Evolutionary conservation across 2,888 invertebrate genomes (phyloP).

Genomic region (Ophioninae sp.): DNA sequence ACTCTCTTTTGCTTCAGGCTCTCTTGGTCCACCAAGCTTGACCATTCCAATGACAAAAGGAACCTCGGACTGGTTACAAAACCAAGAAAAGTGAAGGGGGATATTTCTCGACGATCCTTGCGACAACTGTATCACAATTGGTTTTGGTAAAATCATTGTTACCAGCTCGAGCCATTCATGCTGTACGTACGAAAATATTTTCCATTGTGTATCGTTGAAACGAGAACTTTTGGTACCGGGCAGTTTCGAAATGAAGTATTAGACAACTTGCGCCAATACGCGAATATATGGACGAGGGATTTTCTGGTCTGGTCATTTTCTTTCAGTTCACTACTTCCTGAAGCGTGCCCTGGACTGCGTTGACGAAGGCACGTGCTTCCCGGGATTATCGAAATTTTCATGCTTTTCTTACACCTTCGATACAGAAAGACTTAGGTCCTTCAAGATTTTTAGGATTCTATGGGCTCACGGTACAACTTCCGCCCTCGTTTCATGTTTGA

Average conservation of each 20-base stretch:
- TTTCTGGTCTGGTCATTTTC: conserved; percentile 42
- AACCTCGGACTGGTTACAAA: conserved; percentile 71
- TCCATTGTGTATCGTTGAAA: conserved; percentile 61
- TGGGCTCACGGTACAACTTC: not conserved
- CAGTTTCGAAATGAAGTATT: conserved; percentile 11
- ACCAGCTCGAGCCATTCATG: conserved; percentile 66
- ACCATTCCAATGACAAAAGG: conserved; percentile 59
- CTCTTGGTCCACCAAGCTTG: conserved; percentile 48
- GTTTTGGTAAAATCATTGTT: conserved; percentile 64
- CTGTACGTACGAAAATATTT: conserved; percentile 69
- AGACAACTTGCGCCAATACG: conserved; percentile 12
- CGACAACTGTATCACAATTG: conserved; percentile 75
- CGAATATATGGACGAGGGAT: conserved; percentile 29
- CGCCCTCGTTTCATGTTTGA: no score
- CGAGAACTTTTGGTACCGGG: conserved; percentile 16
- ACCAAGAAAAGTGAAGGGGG: conserved; percentile 7
- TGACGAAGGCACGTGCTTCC: conserved; percentile 71
- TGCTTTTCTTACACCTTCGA: conserved; percentile 31
- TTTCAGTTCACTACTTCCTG: conserved; percentile 34
- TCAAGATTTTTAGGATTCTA: not conserved
- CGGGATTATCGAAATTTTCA: conserved; percentile 70
- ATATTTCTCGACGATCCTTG: conserved; percentile 58
- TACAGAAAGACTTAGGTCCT: not conserved
- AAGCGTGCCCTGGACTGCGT: conserved; percentile 21
- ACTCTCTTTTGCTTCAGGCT: conserved; percentile 25